Conservation (phyloP, 1,140 invertebrate species). For the Bombus cullumanus region DNA sequence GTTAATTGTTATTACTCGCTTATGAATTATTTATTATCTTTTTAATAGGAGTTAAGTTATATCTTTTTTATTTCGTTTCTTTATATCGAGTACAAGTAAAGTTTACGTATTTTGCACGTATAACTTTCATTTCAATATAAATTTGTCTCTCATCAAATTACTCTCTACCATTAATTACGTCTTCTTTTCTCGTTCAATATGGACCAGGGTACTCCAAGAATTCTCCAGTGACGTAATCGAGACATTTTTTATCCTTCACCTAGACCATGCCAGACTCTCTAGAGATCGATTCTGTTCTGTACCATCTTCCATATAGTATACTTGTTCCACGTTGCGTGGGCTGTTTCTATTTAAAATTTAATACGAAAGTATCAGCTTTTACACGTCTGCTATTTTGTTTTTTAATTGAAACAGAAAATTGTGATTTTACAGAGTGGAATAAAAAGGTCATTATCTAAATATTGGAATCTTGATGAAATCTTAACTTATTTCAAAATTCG, state of each 20-base stretch:
- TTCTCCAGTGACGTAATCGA: conserved; percentile 32
- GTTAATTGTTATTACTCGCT: neutral
- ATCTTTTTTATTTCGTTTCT: neutral
- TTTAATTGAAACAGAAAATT: neutral
- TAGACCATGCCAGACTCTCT: conserved; percentile 23
- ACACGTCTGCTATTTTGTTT: neutral
- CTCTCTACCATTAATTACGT: conserved; percentile 16
- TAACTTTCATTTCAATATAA: neutral
- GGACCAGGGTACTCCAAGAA: neutral
- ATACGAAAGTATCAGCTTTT: neutral
- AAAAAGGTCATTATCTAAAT: neutral
- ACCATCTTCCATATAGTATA: neutral
- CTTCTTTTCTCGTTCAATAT: neutral
- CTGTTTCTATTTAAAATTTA: conserved; percentile 8
- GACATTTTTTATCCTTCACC: conserved; percentile 19
- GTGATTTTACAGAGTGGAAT: neutral
- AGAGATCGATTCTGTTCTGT: conserved; percentile 49
- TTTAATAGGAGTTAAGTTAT: neutral
- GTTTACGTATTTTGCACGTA: neutral
- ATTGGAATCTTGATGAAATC: neutral
- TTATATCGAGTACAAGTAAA: neutral
- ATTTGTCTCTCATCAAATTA: neutral
- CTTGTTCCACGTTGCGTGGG: neutral
- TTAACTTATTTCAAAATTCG: too few relatives aligned
- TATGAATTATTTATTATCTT: neutral